Base-by-base conservation (phyloP, 2,113 vertebrate species). In the Nothobranchius kuhntae region DNA sequence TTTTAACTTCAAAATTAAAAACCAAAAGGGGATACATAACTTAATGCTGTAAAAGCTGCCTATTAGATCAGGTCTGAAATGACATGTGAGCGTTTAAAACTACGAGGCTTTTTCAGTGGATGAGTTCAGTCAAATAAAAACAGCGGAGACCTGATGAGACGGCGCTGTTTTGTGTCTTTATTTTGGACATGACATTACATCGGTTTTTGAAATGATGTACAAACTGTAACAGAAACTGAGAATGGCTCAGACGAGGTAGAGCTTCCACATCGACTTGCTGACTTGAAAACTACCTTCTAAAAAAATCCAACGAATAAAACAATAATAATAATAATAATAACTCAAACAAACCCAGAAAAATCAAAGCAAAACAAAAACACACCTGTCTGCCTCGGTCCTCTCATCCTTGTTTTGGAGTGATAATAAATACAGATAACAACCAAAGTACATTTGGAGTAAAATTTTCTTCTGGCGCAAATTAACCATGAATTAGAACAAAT, bases 181-280 rank as follows among this genome's bases (percentile, higher is more conserved):
- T 94, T 96, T 94, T 95, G 95, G 94, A 94, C 91, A 94, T 94
- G 91, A 94, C 94, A 93, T 93, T 89, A 94, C 93, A 94, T 89
- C 85, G 82, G 12, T 30, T 82, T 87, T 85, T 85, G 92, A 92
- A 94, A 95, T 93, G 92, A 95, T 93, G 93, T 94, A 93, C 92
- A 94, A 93, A 90, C 86, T 86, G 84, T 91, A 89, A 90, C 92
- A 93, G 93, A 93, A 30, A 93, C 92, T 86, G 94, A 94, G 92
- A 92, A 94, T 91, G 94, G 93, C 91, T 95, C 86, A 93, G 93
- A 83, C 95, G 95, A 98, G 96, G 95, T 96, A 96, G 95, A 96
- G 94, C 91, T 92, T 93, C 93, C 92, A 93, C 91, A 86, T 90
- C 92, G 89, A 93, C 92, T 89, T 84, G 94, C 96, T 94, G 92